phyloP scores from a whole-genome alignment of 2,797 vertebrate species.

The Manis pentadactyla region DNA sequence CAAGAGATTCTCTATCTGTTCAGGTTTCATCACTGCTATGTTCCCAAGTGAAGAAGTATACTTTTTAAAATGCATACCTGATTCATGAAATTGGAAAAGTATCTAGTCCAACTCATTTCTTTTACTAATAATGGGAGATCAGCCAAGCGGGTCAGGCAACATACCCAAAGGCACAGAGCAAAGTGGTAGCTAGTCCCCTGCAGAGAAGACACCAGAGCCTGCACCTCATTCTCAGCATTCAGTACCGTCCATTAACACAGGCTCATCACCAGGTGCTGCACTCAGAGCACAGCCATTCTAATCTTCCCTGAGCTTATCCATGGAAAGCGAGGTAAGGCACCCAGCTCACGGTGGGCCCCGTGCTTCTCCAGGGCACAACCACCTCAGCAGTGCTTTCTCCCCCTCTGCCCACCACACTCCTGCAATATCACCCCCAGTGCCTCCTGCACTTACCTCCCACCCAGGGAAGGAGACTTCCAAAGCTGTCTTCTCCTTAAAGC shows the following conservation, averaged over 20 bases:
- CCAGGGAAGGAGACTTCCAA: background rate
- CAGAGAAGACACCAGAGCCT: background rate
- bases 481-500: background rate
- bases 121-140: background rate
- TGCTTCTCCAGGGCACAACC: background rate
- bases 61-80: background rate
- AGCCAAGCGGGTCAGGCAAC: background rate
- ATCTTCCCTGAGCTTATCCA: background rate
- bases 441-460: background rate
- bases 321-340: background rate
- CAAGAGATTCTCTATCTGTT: background rate
- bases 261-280: background rate
- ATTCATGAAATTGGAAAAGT: background rate
- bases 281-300: background rate
- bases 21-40: background rate
- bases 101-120: background rate
- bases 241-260: background rate
- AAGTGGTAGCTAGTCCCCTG: background rate
- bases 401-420: background rate
- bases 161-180: background rate
- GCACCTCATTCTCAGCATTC: background rate
- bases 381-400: too few relatives aligned
- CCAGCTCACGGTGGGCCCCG: background rate
- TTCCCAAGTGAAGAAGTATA: background rate
- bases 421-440: background rate